These are phyloP conservation scores for Patagioenas fasciata DNA, from an alignment of 2,113 vertebrate genomes.

Conservation along the genomic window DNA sequence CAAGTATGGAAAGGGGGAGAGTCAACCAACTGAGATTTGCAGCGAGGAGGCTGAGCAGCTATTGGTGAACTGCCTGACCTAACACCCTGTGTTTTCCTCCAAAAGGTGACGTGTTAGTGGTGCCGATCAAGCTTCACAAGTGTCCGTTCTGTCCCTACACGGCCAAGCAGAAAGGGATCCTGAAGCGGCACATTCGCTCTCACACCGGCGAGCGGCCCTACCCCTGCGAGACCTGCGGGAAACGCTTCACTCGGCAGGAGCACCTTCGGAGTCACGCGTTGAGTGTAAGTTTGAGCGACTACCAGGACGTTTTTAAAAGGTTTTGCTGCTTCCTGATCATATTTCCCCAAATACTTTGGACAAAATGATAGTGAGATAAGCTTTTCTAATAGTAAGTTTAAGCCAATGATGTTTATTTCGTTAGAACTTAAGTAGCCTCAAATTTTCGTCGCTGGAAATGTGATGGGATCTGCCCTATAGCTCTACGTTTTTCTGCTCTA, in stretches of 20 bases:
- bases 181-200: conserved; percentile 95
- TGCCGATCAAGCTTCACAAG: conserved; percentile 94
- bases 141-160: conserved; percentile 97
- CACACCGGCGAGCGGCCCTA: conserved; percentile 96
- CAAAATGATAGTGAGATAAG: accelerated
- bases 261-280: conserved; percentile 92
- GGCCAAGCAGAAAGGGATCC: conserved; percentile 96
- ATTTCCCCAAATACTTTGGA: accelerated
- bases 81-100: accelerated
- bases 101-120: conserved; percentile 88
- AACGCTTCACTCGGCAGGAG: conserved; percentile 94
- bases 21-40: accelerated
- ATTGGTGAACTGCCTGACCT: accelerated
- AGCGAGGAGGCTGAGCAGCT: accelerated
- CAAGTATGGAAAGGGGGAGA: accelerated
- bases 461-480: not conserved
- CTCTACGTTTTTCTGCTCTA: not conserved
- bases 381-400: not conserved
- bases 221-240: conserved; percentile 94
- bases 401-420: not conserved
- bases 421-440: accelerated
- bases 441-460: accelerated
- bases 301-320: too few species aligned
- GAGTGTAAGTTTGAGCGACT: conserved; percentile 81
- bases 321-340: accelerated